Conservation (phyloP, 2,888 invertebrate species). For the Miltochrista miniata region DNA sequence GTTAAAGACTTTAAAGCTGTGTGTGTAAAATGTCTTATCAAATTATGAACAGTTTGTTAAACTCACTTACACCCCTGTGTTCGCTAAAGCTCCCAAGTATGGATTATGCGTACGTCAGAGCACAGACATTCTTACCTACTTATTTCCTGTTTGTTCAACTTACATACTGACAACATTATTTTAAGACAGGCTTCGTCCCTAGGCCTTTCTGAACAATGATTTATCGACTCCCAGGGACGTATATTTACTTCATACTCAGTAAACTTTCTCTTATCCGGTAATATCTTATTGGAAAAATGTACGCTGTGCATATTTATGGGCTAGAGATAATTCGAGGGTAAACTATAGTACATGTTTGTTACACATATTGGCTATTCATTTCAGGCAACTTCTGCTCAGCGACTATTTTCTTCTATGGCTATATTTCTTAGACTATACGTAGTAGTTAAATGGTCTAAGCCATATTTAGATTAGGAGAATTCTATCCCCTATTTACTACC, state of each 20-base stretch:
- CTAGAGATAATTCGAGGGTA: not conserved
- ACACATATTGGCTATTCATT: no score
- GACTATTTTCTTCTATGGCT: no score
- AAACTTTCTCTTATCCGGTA: constrained; percentile 25
- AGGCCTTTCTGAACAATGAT: constrained; percentile 65
- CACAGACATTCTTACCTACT: constrained; percentile 20
- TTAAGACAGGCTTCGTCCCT: constrained; percentile 56
- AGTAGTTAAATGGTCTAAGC: no score
- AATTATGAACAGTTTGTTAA: constrained; percentile 50
- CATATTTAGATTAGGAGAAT: no score
- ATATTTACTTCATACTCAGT: constrained; percentile 53
- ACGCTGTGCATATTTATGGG: constrained; percentile 24
- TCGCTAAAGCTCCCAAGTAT: not conserved
- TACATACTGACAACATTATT: constrained; percentile 65
- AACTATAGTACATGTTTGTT: not conserved
- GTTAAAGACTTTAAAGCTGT: not conserved
- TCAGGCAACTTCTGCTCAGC: no score
- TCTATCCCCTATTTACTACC: no score
- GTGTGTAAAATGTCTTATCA: constrained; percentile 13
- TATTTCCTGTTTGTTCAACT: constrained; percentile 54
- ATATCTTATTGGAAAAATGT: constrained; percentile 24
- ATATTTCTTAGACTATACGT: no score
- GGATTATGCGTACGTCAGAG: constrained; percentile 5
- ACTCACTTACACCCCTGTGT: constrained; percentile 53
- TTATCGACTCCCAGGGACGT: constrained; percentile 61